phyloP scores from a whole-genome alignment of 2,888 invertebrate genomes.

The Drosophila lacicola region DNA sequence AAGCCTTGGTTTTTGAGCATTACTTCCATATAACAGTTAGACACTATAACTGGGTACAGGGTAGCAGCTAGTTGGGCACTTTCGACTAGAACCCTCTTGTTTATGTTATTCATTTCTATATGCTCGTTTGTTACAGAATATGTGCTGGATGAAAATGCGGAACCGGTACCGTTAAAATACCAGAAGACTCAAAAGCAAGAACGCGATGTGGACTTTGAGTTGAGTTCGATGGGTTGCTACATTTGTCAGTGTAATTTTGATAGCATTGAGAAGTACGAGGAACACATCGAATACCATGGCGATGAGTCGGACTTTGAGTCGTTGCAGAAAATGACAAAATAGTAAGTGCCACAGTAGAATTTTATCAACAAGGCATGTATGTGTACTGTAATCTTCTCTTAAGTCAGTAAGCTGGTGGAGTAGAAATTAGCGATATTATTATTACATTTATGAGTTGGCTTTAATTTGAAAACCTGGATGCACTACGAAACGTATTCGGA shows the following conservation, averaged over 20 bases:
- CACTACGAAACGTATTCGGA: no score
- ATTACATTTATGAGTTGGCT: neutral
- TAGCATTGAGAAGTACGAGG: constrained; percentile 71
- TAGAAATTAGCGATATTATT: neutral
- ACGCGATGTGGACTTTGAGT: constrained; percentile 51
- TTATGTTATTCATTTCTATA: neutral
- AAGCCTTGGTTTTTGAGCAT: no score
- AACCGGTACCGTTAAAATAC: constrained; percentile 62
- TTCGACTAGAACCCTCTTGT: neutral
- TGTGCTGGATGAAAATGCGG: constrained; percentile 57
- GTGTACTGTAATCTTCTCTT: neutral
- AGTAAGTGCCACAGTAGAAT: constrained; percentile 51
- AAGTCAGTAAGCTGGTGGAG: neutral
- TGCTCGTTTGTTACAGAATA: constrained; percentile 36
- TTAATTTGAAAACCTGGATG: no score
- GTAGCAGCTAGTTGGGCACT: neutral
- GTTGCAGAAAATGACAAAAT: constrained; percentile 60
- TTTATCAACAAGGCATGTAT: neutral
- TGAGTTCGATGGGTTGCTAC: constrained; percentile 77
- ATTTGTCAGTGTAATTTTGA: constrained; percentile 81
- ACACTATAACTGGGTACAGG: neutral
- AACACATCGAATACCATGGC: constrained; percentile 81
- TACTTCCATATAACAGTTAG: neutral
- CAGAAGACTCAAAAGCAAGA: constrained; percentile 61
- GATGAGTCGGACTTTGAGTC: constrained; percentile 81